These are phyloP conservation scores for Ptychobarbus kaznakovi DNA, from an alignment of 2,797 vertebrate genomes.

Conservation along the genomic window DNA sequence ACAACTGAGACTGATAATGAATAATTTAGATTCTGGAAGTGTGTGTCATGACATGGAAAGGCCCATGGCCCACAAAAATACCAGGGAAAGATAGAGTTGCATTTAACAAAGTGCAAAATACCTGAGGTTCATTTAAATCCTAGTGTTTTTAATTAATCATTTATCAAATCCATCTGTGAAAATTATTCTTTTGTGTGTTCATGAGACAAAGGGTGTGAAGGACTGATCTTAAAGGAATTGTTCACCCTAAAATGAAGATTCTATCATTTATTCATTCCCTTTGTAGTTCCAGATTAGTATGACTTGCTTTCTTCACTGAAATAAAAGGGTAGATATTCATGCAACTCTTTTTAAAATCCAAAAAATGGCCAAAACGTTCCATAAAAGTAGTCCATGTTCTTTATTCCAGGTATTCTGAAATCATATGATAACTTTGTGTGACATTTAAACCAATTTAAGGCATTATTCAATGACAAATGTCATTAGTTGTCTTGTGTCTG, in stretches of 20 bases:
- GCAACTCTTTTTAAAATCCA: background rate
- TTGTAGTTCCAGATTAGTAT: background rate
- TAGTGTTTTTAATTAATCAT: background rate
- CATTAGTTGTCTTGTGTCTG: background rate
- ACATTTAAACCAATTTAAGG: background rate
- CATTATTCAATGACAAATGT: background rate
- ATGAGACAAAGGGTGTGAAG: background rate
- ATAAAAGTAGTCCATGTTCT: background rate
- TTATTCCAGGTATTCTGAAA: background rate
- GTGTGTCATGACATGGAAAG: background rate
- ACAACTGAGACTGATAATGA: background rate
- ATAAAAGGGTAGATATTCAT: background rate
- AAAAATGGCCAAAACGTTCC: background rate
- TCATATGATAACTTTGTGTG: background rate
- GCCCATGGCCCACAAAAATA: background rate
- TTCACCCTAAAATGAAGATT: background rate
- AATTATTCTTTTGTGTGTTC: background rate
- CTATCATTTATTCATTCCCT: background rate
- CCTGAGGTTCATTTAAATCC: background rate
- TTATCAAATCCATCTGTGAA: background rate
- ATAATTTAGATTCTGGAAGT: slow-evolving; percentile 9
- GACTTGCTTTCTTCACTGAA: background rate
- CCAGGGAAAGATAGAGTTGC: background rate
- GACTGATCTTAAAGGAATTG: background rate
- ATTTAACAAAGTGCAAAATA: background rate